Conservation (phyloP, 2,888 invertebrate genomes). For the Neoaliturus tenellus region DNA sequence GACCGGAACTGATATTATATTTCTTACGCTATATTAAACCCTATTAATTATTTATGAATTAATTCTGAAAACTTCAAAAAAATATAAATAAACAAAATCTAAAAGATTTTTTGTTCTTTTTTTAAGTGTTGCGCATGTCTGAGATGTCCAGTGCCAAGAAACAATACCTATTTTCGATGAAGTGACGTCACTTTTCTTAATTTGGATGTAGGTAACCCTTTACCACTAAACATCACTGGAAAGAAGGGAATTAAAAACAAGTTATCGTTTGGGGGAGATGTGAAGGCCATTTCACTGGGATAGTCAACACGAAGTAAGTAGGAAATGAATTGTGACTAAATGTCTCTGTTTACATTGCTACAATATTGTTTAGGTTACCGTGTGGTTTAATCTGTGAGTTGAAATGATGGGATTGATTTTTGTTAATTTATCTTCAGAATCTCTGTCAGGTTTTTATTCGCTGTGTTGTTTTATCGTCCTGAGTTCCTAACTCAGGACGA, state of each 20-base stretch:
- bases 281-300: constrained; percentile 45
- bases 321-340: background rate
- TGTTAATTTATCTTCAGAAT: background rate
- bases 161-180: constrained; percentile 41
- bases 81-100: no score
- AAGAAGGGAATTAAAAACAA: constrained; percentile 43
- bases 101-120: background rate
- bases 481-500: no score
- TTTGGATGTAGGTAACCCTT: constrained; percentile 61
- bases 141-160: constrained; percentile 39
- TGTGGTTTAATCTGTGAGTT: background rate
- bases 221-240: constrained; percentile 39
- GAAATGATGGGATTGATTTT: constrained; percentile 3
- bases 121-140: constrained; percentile 18
- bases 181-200: constrained; percentile 63
- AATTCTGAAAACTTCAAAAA: no score
- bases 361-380: background rate
- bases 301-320: constrained; percentile 22
- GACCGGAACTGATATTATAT: no score
- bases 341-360: background rate
- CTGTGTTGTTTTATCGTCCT: no score
- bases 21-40: no score
- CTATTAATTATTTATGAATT: no score
- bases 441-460: background rate
- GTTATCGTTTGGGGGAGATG: constrained; percentile 34